Conservation (phyloP, 2,113 vertebrate genomes). For the Gambusia affinis region DNA sequence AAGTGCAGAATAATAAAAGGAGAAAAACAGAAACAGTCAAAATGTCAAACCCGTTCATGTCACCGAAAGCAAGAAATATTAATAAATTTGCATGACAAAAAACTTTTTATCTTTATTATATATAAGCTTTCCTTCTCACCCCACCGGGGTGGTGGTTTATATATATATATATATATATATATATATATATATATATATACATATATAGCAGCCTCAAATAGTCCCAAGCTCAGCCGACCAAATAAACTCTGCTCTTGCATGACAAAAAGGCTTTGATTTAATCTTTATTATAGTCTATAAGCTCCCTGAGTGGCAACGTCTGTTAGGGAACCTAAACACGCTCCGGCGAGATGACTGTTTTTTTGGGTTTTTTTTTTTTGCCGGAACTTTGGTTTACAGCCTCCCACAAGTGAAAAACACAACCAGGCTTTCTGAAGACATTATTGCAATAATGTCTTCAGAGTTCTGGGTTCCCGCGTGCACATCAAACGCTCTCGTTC, state of each 20-base stretch:
- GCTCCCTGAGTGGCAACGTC: conserved; percentile 26
- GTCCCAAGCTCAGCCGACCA: not conserved
- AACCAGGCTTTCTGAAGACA: conserved; percentile 29
- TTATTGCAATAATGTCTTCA: conserved; percentile 37
- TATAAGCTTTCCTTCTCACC: no score
- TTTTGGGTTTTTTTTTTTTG: conserved; percentile 37
- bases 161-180: no score
- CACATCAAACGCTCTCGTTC: conserved; percentile 59
- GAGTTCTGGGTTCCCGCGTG: conserved; percentile 26
- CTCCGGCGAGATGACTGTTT: conserved; percentile 35
- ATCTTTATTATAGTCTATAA: conserved; percentile 33
- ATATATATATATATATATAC: no score
- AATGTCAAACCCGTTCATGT: not conserved
- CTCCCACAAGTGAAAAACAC: conserved; percentile 43
- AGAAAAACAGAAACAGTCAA: not conserved
- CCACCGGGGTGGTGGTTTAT: no score
- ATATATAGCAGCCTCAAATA: not conserved
- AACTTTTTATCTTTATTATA: no score
- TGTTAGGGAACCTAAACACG: conserved; percentile 16
- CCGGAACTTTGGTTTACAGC: conserved; percentile 49
- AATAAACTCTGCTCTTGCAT: not conserved
- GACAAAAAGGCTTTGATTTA: conserved; percentile 7
- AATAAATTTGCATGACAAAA: no score
- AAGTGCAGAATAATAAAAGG: not conserved
- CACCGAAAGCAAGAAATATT: not conserved